Conservation (phyloP, 2,797 vertebrate genomes). For the Ctenopoma multispine region DNA sequence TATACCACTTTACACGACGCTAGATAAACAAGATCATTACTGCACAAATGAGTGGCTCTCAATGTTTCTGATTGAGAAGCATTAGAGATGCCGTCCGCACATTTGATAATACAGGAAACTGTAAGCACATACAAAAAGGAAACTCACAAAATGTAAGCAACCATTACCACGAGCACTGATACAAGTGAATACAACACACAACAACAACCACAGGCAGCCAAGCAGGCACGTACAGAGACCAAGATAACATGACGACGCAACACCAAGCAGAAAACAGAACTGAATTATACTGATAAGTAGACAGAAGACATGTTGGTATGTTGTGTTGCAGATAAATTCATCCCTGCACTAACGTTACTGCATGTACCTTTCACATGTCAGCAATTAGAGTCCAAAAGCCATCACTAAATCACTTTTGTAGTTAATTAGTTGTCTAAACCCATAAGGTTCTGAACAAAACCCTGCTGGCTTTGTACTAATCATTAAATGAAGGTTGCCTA, state of each 20-base stretch:
- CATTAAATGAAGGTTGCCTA: slow-evolving; percentile 13
- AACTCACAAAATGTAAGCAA: not conserved
- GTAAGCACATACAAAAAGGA: not conserved
- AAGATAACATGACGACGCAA: not conserved
- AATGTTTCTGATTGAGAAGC: not conserved
- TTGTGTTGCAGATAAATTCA: too few relatives aligned
- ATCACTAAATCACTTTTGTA: slow-evolving; percentile 8
- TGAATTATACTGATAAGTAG: too few relatives aligned
- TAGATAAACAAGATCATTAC: not conserved
- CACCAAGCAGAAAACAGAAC: not conserved
- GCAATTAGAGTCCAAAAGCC: not conserved
- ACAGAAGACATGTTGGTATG: not conserved
- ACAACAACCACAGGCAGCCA: not conserved
- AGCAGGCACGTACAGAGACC: not conserved
- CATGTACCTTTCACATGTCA: not conserved
- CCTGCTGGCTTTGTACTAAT: not conserved
- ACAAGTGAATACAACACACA: not conserved
- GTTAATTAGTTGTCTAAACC: not conserved
- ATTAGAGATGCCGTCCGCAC: slow-evolving; percentile 25
- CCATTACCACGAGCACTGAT: not conserved
- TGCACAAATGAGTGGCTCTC: not conserved
- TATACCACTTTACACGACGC: too few relatives aligned
- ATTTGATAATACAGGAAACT: slow-evolving; percentile 11
- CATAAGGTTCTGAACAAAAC: slow-evolving; percentile 1
- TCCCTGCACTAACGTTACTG: too few relatives aligned